Base-by-base conservation (phyloP, 2,888 invertebrate genomes). In the Osedax frankpressi region DNA sequence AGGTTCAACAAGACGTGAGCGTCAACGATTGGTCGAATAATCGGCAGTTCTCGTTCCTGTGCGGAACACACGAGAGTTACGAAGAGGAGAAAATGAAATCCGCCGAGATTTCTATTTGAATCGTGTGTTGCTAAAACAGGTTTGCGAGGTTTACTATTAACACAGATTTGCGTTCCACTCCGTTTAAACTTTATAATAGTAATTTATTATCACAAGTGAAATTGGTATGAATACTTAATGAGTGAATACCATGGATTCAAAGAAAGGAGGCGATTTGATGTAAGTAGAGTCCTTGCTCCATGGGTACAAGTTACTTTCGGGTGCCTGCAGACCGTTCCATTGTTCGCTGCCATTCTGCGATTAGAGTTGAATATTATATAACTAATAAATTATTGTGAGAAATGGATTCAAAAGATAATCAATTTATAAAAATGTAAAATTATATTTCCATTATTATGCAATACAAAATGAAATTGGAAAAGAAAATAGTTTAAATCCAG, bases 221-320 rank as follows among this genome's bases (percentile, higher is more conserved):
- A 27, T 65, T 65, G n/a, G n/a, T n/a, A n/a, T n/a, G n/a, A n/a
- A n/a, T n/a, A n/a, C n/a, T n/a, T 44, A 44, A 19, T 44, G 44
- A 44, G 6, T 59, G 74, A 80, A 80, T 81, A 90, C 90, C 90
- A 94, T 92, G 63, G 87, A 88, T 65, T 92, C 91, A 84, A 97
- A 97, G 88, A 95, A 98, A 1, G 97, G 97, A 0, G 97, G 97
- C 77, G 87, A 89, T 86, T 95, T 94, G 78, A 98, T 96, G 84
- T 97, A 98, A 0, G 97, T 97, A 0, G 95, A 96, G 74, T 87
- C 86, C 0, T 82, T 80, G 79, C 93, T 92, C 97, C 97, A 98
- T 0, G 92, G 91, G 85, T 96, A 98, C 26, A 95, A 86, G 81
- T 78, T 77, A 6, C 91, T 90, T 26, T 89, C 88, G 0, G 94